Base-by-base conservation (phyloP, 2,888 invertebrate species). In the Mechanitis mazaeus region DNA sequence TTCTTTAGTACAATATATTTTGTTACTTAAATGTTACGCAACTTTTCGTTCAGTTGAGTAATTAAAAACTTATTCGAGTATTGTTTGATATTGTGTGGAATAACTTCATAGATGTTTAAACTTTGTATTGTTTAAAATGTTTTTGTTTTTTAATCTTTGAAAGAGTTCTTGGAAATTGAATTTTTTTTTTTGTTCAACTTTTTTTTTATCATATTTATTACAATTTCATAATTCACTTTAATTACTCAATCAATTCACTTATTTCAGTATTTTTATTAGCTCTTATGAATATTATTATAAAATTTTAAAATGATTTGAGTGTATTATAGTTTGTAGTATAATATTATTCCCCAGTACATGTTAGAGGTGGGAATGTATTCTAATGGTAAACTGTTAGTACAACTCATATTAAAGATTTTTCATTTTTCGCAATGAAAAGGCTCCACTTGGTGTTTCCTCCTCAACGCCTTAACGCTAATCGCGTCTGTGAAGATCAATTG, bases 401-500 rank as follows among this genome's bases (percentile, higher is more conserved):
- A 47, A 47, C 9, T 50, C 50, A 50, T 50, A 50, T 50, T 31
- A 66, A 61, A 59, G 63, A 64, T 65, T 61, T 60, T 61, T 61
- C 64, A 68, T 71, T 76, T 71, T 72, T 68, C 59, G 50, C 50
- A 69, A 69, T 67, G 70, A 66, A 66, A 69, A 65, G 64, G 60
- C 63, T 56, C 67, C 68, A 67, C 72, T 70, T 60, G 38, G 59
- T 57, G 58, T 69, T 71, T 72, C 71, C 74, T 73, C 69, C 65
- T 72, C 72, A 66, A 77, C 79, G 74, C 78, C 76, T 77, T 75
- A 75, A 75, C 78, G 76, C 79, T 83, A 81, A 84, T 83, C 83
- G 78, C 79, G 77, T 79, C 71, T 83, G 75, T 76, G 77, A 83
- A 84, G 81, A 83, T 80, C 80, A 78, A 85, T 85, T 81, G 80